A percentile compares a stretch with the other conserved stretches of the same genome.
Evolutionary conservation across 1,140 invertebrate species (phyloP).

Genomic region (Cotesia typhae): DNA sequence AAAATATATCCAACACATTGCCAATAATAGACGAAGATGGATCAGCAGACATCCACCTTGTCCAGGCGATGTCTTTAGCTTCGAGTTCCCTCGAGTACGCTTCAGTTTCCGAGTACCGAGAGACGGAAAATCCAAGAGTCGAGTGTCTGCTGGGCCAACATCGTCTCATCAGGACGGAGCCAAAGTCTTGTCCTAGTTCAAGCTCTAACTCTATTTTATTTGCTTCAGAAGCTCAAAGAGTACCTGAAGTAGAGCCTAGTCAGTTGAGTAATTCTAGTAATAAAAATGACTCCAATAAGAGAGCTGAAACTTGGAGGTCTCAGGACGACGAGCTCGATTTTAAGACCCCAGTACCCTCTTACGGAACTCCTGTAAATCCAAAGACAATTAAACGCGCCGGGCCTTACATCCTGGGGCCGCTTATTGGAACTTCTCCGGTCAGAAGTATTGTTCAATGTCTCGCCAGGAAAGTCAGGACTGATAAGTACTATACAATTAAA

Average conservation of each 20-base stretch:
- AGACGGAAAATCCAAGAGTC: no score
- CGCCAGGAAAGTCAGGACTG: conserved; percentile 76
- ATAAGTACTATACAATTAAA: conserved; percentile 82
- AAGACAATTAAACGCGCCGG: conserved; percentile 71
- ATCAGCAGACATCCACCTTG: background rate
- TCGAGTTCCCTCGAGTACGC: no score
- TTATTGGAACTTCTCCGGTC: conserved; percentile 79
- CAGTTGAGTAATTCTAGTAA: conserved; percentile 9
- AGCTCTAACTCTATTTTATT: background rate
- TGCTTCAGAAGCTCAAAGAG: conserved; percentile 30
- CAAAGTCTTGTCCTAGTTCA: background rate
- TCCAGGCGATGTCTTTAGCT: no score
- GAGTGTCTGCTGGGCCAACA: background rate
- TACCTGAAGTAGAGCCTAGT: conserved; percentile 33
- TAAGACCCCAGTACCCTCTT: conserved; percentile 42
- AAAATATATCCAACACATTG: background rate
- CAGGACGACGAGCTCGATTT: conserved; percentile 18
- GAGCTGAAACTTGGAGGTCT: conserved; percentile 12
- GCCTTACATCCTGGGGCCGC: conserved; percentile 77
- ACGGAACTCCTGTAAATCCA: conserved; percentile 50
- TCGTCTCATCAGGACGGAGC: background rate
- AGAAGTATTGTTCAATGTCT: conserved; percentile 83
- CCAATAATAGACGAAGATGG: background rate
- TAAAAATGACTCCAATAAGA: background rate
- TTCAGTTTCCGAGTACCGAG: no score